These are phyloP conservation scores for Geopemphigus sp. DNA, from an alignment of 1,140 invertebrate species.

Conservation along the genomic window DNA sequence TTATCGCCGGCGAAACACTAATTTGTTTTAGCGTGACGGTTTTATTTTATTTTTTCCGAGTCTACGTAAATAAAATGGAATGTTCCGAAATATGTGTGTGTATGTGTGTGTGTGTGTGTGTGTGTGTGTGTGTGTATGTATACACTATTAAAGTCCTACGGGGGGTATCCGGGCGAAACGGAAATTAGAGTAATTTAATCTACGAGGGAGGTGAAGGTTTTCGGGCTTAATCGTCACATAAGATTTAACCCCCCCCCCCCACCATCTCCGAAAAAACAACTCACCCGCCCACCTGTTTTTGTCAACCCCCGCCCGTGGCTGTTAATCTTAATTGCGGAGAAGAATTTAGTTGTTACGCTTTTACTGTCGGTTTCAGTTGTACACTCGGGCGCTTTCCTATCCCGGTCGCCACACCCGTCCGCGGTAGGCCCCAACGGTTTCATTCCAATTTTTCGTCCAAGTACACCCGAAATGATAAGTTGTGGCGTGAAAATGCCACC, in stretches of 20 bases:
- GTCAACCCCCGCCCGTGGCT: slow-evolving; percentile 10
- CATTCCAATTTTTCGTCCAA: slow-evolving; percentile 19
- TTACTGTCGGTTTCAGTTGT: slow-evolving; percentile 37
- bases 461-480: slow-evolving; percentile 17
- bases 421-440: not conserved
- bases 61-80: slow-evolving; percentile 25
- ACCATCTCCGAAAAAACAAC: slow-evolving; percentile 36
- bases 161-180: slow-evolving; percentile 27
- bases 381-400: slow-evolving; percentile 4
- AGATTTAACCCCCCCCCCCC: slow-evolving; percentile 28
- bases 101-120: too few species aligned
- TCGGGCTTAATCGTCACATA: slow-evolving; percentile 45
- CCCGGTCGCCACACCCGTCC: not conserved
- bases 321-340: slow-evolving; percentile 36
- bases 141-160: slow-evolving; percentile 16
- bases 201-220: slow-evolving; percentile 3
- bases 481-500: too few species aligned
- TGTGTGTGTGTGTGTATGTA: too few species aligned
- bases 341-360: slow-evolving; percentile 32
- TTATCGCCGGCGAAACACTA: slow-evolving; percentile 16
- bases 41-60: slow-evolving; percentile 16
- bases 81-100: too few species aligned
- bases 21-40: slow-evolving; percentile 28
- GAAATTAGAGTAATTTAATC: slow-evolving; percentile 47
- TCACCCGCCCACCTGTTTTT: slow-evolving; percentile 27